A percentile compares a stretch with the other conserved stretches of the same genome.
Evolutionary conservation across 2,888 invertebrate species (phyloP).

Genomic region (Byasa hedistus): DNA sequence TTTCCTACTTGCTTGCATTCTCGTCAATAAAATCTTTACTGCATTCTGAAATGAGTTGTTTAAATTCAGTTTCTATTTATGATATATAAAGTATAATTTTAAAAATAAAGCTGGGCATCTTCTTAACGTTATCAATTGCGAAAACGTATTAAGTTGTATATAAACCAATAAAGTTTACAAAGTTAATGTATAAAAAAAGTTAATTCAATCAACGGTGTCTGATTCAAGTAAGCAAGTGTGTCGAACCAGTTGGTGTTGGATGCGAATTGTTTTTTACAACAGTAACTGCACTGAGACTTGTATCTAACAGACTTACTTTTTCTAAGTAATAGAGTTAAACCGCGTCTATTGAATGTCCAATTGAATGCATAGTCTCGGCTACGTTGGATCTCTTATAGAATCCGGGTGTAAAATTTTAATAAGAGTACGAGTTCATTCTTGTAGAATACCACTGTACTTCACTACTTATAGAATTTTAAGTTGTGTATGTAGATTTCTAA

Average conservation of each 20-base stretch:
- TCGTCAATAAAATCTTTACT: too few species aligned
- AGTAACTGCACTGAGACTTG: conserved; percentile 1
- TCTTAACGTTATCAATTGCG: too few species aligned
- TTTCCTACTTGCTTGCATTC: too few species aligned
- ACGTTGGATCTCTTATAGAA: neutral
- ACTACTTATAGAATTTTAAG: too few species aligned
- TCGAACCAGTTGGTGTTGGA: conserved; percentile 7
- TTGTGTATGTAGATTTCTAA: too few species aligned
- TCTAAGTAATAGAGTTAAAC: neutral
- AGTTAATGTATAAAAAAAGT: conserved; percentile 3
- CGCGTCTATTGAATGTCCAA: neutral
- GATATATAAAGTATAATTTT: neutral
- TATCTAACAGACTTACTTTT: conserved; percentile 7
- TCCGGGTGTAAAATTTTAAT: too few species aligned
- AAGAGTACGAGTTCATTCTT: too few species aligned
- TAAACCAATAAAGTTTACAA: conserved; percentile 2
- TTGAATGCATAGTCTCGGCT: neutral
- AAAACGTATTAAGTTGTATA: neutral
- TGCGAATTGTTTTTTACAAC: conserved; percentile 16
- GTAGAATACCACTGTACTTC: too few species aligned
- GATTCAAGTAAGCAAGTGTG: conserved; percentile 23
- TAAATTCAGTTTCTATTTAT: neutral
- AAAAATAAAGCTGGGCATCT: neutral
- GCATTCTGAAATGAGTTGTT: too few species aligned
- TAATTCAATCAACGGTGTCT: conserved; percentile 21